These are phyloP conservation scores for Ellobius talpinus DNA, from an alignment of 2,113 vertebrate species.

Conservation along the genomic window DNA sequence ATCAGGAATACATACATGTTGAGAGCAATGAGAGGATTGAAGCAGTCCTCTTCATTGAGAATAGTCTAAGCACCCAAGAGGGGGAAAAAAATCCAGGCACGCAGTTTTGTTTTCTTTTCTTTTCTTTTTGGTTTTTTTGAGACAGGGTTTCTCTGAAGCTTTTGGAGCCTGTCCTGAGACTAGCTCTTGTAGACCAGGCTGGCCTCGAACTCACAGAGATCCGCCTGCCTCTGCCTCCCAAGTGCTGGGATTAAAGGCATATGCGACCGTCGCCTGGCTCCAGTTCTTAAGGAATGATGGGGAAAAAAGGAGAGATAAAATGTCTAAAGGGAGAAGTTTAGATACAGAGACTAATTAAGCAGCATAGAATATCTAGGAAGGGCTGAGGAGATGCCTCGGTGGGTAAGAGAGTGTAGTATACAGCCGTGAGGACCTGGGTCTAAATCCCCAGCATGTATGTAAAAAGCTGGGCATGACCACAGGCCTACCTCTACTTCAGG, in stretches of 20 bases:
- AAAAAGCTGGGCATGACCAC: background rate
- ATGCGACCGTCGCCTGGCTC: no score
- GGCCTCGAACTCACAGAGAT: no score
- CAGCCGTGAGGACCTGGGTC: background rate
- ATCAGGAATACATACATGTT: background rate
- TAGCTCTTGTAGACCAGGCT: no score
- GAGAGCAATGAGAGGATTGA: background rate
- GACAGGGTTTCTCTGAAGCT: no score
- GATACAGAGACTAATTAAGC: background rate
- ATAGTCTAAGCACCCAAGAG: background rate
- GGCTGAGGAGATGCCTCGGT: background rate
- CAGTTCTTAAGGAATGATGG: no score
- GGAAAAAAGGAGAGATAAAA: background rate
- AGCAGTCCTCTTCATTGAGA: background rate
- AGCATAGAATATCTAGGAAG: background rate
- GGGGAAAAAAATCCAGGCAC: background rate
- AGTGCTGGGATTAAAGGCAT: no score
- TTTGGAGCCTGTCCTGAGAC: no score
- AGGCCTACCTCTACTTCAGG: background rate
- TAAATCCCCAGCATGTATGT: background rate
- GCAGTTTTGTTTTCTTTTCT: no score
- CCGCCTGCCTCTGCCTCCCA: no score
- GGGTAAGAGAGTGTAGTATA: accelerated
- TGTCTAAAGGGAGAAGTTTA: accelerated
- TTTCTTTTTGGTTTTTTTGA: no score